Conservation (phyloP, 2,888 invertebrate genomes). For the Cantharis flavilabris region DNA sequence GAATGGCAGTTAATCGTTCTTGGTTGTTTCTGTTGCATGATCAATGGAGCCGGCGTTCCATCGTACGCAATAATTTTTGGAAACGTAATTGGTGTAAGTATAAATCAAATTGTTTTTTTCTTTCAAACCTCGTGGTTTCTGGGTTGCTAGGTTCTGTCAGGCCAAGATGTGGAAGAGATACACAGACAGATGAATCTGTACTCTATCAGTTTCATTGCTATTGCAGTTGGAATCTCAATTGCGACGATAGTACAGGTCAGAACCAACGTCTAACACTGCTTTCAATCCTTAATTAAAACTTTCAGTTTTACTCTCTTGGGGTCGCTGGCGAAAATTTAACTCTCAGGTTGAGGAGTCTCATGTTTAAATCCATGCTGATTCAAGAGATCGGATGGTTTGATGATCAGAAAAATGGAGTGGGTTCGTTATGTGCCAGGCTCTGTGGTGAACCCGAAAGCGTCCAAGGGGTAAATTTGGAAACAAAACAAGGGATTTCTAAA, state of each 20-base stretch:
- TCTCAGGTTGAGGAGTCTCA: constrained; percentile 66
- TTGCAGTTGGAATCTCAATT: constrained; percentile 67
- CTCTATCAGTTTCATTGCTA: constrained; percentile 67
- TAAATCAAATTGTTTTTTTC: not conserved
- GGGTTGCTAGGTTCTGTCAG: constrained; percentile 56
- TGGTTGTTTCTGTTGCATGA: constrained; percentile 65
- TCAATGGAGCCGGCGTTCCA: constrained; percentile 75
- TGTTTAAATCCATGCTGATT: constrained; percentile 69
- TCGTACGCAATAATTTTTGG: constrained; percentile 74
- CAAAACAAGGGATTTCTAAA: not conserved
- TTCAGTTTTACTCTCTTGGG: constrained; percentile 59
- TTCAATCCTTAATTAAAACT: not conserved
- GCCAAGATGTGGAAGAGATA: constrained; percentile 58
- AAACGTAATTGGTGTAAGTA: constrained; percentile 66
- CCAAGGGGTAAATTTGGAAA: constrained; percentile 60
- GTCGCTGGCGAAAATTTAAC: constrained; percentile 82
- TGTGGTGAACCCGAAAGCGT: constrained; percentile 79
- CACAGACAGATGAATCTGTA: constrained; percentile 63
- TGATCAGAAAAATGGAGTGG: constrained; percentile 71
- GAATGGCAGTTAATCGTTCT: constrained; percentile 69
- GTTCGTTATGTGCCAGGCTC: constrained; percentile 73
- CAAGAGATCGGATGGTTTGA: constrained; percentile 81
- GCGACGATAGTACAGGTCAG: constrained; percentile 68
- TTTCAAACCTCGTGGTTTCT: too few relatives aligned
- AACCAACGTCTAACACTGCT: not conserved